Evolutionary conservation across 35 echinoderm and acorn worm genomes (phyloP), one percentile per base, ranked within the genome.

Genomic region (Holothuria glaberrima): DNA sequence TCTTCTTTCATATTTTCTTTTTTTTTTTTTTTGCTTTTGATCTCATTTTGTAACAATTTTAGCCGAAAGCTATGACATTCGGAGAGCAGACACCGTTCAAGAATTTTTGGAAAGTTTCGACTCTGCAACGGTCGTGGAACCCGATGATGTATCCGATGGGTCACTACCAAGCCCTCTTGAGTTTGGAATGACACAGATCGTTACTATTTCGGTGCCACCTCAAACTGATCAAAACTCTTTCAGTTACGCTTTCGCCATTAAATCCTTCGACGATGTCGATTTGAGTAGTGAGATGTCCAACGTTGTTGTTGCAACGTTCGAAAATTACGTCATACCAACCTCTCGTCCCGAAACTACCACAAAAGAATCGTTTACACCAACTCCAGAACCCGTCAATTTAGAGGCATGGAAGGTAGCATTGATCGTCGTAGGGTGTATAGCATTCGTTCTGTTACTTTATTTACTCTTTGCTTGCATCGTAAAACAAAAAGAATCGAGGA

Each of bases 41-140:
- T 31, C 59, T 44, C 30, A 27, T 35, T 69, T 69, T 69, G 3
- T 17, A 27, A 13, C 31, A 9, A 24, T n/a, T 41, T 41, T 29
- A 90, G 88, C 72, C 58, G 38, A 19, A 33, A 27, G 41, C 28
- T 81, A 81, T 20, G 76, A 56, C 6, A 48, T 81, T 81, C 45
- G 76, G 21, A 48, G 76, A 26, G 76, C 76, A 9, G 52, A 81
- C 28, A 48, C 27, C 16, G 28, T 58, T 24, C 76, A 81, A 50
- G 46, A 50, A 7, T 17, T 73, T 21, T 20, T 57, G 21, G 22
- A 27, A 20, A 30, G 46, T 25, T 81, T 81, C 52, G 28, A 48
- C 21, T 58, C 28, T 52, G 76, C 31, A 36, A 58, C 28, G 5
- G 32, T 24, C 7, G 28, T 81, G 5, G 52, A 81, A 25, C 41